phyloP scores from a whole-genome alignment of 2,888 invertebrate species.

The Nineta flava region DNA sequence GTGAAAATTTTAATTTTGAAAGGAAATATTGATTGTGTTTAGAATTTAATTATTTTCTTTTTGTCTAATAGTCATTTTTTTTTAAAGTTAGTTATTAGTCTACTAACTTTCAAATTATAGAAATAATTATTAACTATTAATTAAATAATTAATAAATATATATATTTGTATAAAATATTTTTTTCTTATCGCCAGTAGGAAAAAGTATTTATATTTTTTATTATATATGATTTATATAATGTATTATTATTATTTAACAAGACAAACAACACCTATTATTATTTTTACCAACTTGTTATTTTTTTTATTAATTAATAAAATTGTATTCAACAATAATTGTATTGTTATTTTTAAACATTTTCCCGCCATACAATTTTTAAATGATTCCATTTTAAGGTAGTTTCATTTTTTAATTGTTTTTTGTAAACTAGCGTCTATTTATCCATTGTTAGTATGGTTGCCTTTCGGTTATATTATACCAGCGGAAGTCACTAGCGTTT shows the following conservation, averaged over 20 bases:
- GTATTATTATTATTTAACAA: background rate
- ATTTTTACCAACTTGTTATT: slow-evolving; percentile 1
- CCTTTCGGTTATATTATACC: too few species aligned
- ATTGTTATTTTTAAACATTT: background rate
- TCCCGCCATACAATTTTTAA: too few species aligned
- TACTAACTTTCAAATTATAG: slow-evolving; percentile 7
- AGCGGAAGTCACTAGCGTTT: too few species aligned
- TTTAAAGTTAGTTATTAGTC: slow-evolving; percentile 8
- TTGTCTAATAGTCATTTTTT: too few species aligned
- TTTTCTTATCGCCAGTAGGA: background rate
- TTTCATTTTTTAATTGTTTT: too few species aligned
- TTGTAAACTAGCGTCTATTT: too few species aligned
- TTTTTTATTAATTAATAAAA: background rate
- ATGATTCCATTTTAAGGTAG: too few species aligned
- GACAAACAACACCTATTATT: background rate
- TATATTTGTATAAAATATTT: background rate
- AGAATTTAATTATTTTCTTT: too few species aligned
- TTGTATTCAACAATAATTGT: background rate
- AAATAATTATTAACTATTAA: background rate
- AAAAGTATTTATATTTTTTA: background rate
- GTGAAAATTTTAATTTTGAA: too few species aligned
- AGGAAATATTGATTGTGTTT: too few species aligned
- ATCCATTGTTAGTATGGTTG: too few species aligned
- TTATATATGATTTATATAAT: too few species aligned
- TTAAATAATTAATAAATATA: background rate